Evolutionary conservation across 2,888 invertebrate genomes (phyloP).

Genomic region (Drosophila peninsularis): DNA sequence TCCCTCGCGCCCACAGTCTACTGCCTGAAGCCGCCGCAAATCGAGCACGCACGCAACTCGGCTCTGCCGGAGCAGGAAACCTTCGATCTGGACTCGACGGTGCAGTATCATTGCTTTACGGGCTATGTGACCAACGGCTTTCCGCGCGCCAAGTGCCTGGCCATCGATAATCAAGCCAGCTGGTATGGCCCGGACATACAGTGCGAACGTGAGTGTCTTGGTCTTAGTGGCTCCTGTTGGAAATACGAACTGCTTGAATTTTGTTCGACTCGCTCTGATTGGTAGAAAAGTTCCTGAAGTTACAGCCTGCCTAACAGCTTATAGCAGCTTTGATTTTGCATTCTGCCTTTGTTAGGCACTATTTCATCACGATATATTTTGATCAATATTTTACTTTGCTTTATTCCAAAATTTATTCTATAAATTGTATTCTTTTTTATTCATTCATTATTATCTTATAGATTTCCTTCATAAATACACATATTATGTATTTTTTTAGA

Average conservation of each 20-base stretch:
- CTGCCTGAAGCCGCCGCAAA: conserved; percentile 93
- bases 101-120: conserved; percentile 97
- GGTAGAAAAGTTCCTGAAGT: no score
- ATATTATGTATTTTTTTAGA: not conserved
- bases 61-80: conserved; percentile 94
- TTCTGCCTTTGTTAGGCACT: no score
- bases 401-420: no score
- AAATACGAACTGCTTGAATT: not conserved
- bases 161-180: conserved; percentile 93
- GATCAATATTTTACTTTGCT: no score
- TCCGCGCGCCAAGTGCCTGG: conserved; percentile 95
- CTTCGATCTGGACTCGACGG: conserved; percentile 94
- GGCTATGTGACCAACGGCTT: conserved; percentile 97
- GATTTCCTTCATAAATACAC: no score
- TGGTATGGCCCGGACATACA: conserved; percentile 99
- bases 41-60: conserved; percentile 94
- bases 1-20: conserved; percentile 86
- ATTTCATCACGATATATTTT: no score
- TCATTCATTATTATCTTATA: no score
- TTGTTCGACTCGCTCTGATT: no score
- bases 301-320: no score
- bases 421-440: no score
- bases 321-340: no score
- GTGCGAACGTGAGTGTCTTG: conserved; percentile 91
- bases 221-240: not conserved